Percentiles rank a stretch among this genome's conserved stretches.
These are phyloP conservation scores for Akabosia matsudoensis DNA, from an alignment of 1,140 invertebrate genomes.

Conservation along the genomic window DNA sequence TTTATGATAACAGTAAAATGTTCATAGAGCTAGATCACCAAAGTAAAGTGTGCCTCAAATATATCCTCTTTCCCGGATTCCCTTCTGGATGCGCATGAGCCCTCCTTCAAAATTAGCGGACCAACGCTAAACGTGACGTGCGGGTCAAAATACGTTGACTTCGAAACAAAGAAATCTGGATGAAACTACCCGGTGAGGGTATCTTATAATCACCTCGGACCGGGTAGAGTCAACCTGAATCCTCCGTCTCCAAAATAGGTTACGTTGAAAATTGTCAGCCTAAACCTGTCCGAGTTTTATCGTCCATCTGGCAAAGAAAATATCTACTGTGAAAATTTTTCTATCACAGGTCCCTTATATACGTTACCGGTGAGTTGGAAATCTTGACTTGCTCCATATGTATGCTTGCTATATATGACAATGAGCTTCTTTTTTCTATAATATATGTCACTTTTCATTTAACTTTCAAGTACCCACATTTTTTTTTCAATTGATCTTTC, in stretches of 20 bases:
- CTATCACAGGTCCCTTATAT: neutral
- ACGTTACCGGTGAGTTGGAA: neutral
- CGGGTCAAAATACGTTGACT: neutral
- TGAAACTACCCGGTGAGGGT: conserved; percentile 27
- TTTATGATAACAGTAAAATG: conserved; percentile 58
- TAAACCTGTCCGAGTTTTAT: neutral
- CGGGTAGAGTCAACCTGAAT: conserved; percentile 13
- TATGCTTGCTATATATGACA: too few relatives aligned
- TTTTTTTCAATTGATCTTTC: too few relatives aligned
- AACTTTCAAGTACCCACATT: too few relatives aligned
- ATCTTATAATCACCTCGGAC: neutral
- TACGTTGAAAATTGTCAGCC: too few relatives aligned
- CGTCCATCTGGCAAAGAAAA: neutral
- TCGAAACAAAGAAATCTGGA: conserved; percentile 13
- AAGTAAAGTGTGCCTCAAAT: conserved; percentile 48
- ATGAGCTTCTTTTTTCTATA: too few relatives aligned
- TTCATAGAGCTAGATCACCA: conserved; percentile 64
- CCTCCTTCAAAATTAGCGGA: neutral
- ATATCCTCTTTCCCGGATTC: neutral
- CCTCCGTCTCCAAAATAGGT: neutral
- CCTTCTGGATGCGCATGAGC: neutral
- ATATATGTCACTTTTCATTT: too few relatives aligned
- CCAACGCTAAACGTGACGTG: neutral
- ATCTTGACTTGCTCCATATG: too few relatives aligned
- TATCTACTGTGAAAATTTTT: neutral